Conservation (phyloP, 2,797 vertebrate species). For the Zalophus californianus region DNA sequence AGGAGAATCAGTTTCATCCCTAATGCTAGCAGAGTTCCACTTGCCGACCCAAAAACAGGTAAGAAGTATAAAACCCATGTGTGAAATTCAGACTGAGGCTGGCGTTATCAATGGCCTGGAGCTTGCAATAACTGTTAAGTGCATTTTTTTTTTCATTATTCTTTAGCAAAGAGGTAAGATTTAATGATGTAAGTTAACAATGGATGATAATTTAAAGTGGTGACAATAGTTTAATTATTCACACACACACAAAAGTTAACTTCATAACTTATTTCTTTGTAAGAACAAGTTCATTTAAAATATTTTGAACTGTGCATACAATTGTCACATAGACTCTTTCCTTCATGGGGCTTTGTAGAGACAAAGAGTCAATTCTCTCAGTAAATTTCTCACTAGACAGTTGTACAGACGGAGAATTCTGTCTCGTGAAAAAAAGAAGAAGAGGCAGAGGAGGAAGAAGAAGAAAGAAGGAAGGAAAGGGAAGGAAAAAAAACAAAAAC, state of each 20-base stretch:
- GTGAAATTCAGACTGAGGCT: constrained; percentile 88
- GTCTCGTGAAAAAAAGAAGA: background rate
- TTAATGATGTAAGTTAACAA: constrained; percentile 92
- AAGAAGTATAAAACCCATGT: constrained; percentile 86
- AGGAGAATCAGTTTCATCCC: constrained; percentile 76
- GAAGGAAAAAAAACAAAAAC: background rate
- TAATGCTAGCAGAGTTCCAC: constrained; percentile 75
- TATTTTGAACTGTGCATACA: constrained; percentile 88
- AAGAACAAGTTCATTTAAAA: constrained; percentile 89
- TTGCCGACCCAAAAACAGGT: constrained; percentile 82
- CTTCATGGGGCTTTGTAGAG: constrained; percentile 81
- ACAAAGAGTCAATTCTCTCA: constrained; percentile 83
- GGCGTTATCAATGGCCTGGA: constrained; percentile 89
- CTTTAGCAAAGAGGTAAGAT: constrained; percentile 90
- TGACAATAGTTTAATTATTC: constrained; percentile 93
- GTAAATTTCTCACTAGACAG: constrained; percentile 72
- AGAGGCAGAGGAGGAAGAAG: background rate
- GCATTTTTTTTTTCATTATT: constrained; percentile 90
- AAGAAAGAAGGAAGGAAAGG: background rate
- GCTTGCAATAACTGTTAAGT: constrained; percentile 90
- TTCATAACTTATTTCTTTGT: constrained; percentile 90
- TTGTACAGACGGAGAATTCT: constrained; percentile 61
- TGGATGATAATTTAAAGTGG: constrained; percentile 91
- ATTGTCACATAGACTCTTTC: constrained; percentile 82
- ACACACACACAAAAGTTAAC: constrained; percentile 89